Conservation (phyloP, 1,140 invertebrate species). For the Potamilus streckersoni region DNA sequence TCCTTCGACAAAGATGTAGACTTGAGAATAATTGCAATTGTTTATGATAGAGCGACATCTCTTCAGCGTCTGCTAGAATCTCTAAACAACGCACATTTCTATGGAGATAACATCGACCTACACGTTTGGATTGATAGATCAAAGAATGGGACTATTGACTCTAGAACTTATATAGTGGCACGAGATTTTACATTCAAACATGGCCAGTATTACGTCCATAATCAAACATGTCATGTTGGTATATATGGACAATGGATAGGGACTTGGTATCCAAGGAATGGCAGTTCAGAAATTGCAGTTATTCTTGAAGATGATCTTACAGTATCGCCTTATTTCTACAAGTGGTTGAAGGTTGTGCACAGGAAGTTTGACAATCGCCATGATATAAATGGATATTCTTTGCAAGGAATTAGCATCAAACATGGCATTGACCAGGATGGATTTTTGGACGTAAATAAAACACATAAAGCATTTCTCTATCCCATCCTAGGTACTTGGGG, state of each 20-base stretch:
- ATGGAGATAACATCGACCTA: conserved; percentile 26
- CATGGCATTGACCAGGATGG: conserved; percentile 12
- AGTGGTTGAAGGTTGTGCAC: conserved; percentile 47
- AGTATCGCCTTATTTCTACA: conserved; percentile 43
- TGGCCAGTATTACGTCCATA: conserved; percentile 34
- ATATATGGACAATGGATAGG: conserved; percentile 50
- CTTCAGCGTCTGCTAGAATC: conserved; percentile 31
- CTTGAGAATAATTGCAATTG: conserved; percentile 30
- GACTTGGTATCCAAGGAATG: conserved; percentile 38
- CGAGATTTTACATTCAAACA: conserved; percentile 37
- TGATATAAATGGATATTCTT: conserved; percentile 40
- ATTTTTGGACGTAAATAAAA: conserved; percentile 10
- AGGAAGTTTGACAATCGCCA: conserved; percentile 35
- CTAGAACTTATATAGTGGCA: conserved; percentile 29
- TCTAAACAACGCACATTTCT: conserved; percentile 35
- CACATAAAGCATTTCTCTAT: conserved; percentile 30
- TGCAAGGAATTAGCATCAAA: conserved; percentile 33
- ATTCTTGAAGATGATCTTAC: conserved; percentile 52
- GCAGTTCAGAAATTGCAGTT: conserved; percentile 44
- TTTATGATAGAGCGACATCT: conserved; percentile 34
- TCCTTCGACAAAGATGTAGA: not conserved
- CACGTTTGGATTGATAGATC: conserved; percentile 47
- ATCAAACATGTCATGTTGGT: conserved; percentile 34
- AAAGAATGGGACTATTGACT: conserved; percentile 18
- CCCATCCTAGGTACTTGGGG: conserved; percentile 48